phyloP scores from a whole-genome alignment of 2,797 vertebrate genomes.

The Periparus ater region DNA sequence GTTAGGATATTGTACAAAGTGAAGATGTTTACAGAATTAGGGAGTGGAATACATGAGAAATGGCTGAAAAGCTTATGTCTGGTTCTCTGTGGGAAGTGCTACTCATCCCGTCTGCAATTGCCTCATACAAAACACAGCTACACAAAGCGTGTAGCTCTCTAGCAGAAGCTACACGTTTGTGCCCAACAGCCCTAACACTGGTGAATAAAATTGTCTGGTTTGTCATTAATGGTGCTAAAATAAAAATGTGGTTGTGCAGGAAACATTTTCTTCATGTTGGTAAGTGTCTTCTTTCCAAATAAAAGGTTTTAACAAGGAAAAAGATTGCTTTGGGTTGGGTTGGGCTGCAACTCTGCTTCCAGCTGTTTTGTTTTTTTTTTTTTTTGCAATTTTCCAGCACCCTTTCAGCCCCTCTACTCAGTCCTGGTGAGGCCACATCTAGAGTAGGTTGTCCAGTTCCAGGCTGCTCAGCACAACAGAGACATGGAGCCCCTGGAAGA shows the following conservation, averaged over 20 bases:
- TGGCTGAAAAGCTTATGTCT: background rate
- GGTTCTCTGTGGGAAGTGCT: rapidly evolving
- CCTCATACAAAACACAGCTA: background rate
- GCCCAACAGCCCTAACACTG: background rate
- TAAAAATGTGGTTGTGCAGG: background rate
- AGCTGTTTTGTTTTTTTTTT: background rate
- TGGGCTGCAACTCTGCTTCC: background rate
- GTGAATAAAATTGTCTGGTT: background rate
- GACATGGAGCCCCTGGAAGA: background rate
- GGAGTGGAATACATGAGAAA: background rate
- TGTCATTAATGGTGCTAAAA: background rate
- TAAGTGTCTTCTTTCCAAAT: background rate
- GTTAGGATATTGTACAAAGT: background rate
- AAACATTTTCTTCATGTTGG: background rate
- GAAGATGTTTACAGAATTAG: background rate
- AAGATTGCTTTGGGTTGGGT: background rate
- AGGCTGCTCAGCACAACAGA: too few species aligned
- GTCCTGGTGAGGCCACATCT: background rate
- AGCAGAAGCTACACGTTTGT: rapidly evolving
- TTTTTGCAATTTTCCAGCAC: background rate
- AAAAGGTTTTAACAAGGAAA: background rate
- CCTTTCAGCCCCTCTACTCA: background rate
- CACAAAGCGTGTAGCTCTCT: too few species aligned
- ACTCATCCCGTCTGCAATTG: background rate
- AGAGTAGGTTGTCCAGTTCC: background rate